Percentiles rank a stretch among this genome's conserved stretches.
phyloP scores from a whole-genome alignment of 2,797 vertebrate species.

The Trachops cirrhosus region DNA sequence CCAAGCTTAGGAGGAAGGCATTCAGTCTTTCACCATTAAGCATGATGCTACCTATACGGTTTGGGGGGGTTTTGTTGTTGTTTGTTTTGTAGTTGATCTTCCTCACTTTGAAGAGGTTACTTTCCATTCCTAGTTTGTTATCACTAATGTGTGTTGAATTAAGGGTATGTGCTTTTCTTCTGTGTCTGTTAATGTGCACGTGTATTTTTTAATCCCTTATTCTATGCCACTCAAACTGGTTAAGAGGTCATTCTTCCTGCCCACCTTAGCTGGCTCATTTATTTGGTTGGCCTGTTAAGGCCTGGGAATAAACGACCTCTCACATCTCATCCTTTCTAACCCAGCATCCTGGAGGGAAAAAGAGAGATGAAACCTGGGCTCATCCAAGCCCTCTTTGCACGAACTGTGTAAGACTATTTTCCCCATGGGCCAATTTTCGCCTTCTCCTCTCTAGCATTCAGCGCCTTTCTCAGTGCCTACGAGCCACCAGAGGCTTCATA shows the following conservation, averaged over 20 bases:
- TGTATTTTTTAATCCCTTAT: neutral
- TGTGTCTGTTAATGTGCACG: neutral
- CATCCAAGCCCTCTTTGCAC: neutral
- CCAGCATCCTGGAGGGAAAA: neutral
- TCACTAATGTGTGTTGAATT: neutral
- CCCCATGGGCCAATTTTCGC: neutral
- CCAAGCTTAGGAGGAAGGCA: neutral
- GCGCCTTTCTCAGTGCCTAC: fast-evolving
- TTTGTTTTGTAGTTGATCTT: neutral
- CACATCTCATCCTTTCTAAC: neutral
- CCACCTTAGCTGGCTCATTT: neutral
- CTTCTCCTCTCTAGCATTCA: neutral
- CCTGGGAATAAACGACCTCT: neutral
- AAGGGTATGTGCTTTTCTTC: neutral
- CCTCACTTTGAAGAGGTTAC: neutral
- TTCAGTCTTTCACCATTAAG: neutral
- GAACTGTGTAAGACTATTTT: too few relatives aligned
- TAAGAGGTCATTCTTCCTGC: neutral
- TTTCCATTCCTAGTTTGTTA: neutral
- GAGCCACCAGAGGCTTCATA: fast-evolving
- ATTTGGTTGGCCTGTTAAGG: neutral
- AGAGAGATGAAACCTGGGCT: neutral
- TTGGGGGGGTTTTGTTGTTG: too few relatives aligned
- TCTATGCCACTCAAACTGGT: neutral
- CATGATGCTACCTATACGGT: neutral